phyloP scores from a whole-genome alignment of 2,888 invertebrate genomes.

The Thereva unica region DNA sequence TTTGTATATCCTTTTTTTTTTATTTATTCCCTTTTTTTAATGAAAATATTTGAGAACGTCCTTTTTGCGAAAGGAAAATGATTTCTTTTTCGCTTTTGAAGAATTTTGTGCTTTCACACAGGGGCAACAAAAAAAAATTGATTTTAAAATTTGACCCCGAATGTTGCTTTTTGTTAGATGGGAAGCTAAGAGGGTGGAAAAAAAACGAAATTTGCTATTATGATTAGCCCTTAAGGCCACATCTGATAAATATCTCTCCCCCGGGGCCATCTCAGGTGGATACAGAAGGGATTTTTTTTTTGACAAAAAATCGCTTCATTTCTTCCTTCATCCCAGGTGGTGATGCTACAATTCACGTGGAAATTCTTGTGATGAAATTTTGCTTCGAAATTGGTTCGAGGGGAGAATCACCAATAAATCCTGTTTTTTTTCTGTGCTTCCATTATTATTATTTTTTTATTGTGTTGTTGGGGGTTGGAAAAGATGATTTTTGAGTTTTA shows the following conservation, averaged over 20 bases:
- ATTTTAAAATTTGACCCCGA: conserved; percentile 24
- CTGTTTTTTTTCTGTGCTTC: neutral
- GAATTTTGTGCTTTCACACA: too few species aligned
- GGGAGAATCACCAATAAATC: conserved; percentile 9
- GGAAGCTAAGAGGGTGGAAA: neutral
- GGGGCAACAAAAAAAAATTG: conserved; percentile 16
- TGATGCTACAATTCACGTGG: conserved; percentile 27
- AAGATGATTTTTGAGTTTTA: conserved; percentile 3
- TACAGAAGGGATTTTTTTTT: too few species aligned
- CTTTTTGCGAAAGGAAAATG: too few species aligned
- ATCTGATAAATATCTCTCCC: neutral
- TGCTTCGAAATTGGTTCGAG: conserved; percentile 4
- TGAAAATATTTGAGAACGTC: too few species aligned
- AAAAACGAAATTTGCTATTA: conserved; percentile 23
- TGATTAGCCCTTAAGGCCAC: conserved; percentile 29
- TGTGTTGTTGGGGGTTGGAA: neutral
- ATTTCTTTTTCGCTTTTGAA: too few species aligned
- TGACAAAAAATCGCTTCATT: conserved; percentile 22
- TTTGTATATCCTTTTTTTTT: too few species aligned
- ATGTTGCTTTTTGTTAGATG: conserved; percentile 9
- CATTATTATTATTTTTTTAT: too few species aligned
- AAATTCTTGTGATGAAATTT: conserved; percentile 27
- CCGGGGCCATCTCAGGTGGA: too few species aligned
- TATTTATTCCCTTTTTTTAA: too few species aligned
- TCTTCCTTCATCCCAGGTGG: conserved; percentile 5